Evolutionary conservation across 2,797 vertebrate species (phyloP).

Genomic region (Takifugu ocellatus): DNA sequence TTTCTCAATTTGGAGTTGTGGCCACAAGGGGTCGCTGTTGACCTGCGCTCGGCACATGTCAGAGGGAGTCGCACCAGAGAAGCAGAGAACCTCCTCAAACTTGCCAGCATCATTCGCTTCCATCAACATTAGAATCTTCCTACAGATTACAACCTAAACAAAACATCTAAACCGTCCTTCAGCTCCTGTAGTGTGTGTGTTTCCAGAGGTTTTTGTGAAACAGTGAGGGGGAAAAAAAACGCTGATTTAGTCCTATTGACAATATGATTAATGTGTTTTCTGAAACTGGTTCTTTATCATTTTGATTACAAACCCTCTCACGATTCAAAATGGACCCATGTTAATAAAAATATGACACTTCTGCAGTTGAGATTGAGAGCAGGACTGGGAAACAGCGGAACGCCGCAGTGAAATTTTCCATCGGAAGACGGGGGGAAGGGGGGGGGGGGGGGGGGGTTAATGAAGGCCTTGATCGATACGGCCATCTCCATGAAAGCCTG

Average conservation of each 20-base stretch:
- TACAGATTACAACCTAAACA: slow-evolving; percentile 19
- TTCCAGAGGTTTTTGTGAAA: no score
- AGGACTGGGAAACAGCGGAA: slow-evolving; percentile 13
- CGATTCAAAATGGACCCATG: neutral
- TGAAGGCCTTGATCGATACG: slow-evolving; percentile 29
- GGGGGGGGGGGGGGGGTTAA: slow-evolving; percentile 13
- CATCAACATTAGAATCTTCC: slow-evolving; percentile 12
- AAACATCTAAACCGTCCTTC: slow-evolving; percentile 4
- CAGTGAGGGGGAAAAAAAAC: no score
- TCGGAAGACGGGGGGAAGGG: slow-evolving; percentile 14
- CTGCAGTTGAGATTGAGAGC: slow-evolving; percentile 9
- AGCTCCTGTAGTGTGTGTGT: no score
- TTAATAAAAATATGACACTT: neutral
- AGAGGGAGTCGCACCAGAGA: slow-evolving; percentile 9
- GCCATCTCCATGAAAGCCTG: slow-evolving; percentile 38
- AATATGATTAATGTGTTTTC: neutral
- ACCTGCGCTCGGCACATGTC: neutral
- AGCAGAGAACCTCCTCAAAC: slow-evolving; percentile 6
- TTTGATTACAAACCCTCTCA: neutral
- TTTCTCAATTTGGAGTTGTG: accelerated
- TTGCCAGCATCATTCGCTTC: slow-evolving; percentile 1
- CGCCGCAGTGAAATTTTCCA: slow-evolving; percentile 30
- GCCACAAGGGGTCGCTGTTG: slow-evolving; percentile 46
- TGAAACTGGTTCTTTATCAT: neutral
- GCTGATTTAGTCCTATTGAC: neutral